Conservation (phyloP, 2,113 vertebrate genomes). For the Lophotis ruficrista region DNA sequence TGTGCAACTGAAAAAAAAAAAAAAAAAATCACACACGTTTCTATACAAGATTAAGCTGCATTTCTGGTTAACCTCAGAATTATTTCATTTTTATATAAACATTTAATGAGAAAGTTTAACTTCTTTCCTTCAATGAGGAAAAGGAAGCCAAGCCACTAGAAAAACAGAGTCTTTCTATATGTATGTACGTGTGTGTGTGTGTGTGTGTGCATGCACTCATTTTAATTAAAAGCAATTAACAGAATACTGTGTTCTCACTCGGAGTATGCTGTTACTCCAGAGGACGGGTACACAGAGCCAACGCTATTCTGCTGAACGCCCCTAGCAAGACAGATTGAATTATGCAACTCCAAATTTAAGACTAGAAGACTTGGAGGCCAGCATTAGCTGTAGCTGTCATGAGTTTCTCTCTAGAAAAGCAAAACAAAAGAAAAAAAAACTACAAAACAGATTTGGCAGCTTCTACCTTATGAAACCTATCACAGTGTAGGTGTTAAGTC, state of each 20-base stretch:
- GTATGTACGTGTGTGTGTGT: background rate
- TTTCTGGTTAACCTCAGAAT: constrained; percentile 71
- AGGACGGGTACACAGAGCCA: background rate
- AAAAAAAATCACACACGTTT: constrained; percentile 2
- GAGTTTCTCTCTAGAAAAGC: background rate
- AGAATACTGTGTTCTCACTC: constrained; percentile 37
- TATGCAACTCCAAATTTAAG: background rate
- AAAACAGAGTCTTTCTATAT: background rate
- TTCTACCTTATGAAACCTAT: background rate
- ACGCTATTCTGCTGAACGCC: background rate
- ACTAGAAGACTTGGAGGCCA: background rate
- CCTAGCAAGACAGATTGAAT: background rate
- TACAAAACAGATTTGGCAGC: background rate
- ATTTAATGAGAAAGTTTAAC: constrained; percentile 66
- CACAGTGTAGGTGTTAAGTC: background rate
- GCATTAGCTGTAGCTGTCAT: background rate
- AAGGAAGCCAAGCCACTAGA: constrained; percentile 57
- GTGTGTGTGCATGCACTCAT: background rate
- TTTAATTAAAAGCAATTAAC: constrained; percentile 68
- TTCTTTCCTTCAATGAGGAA: constrained; percentile 58
- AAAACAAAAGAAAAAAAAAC: background rate
- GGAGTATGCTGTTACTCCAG: background rate
- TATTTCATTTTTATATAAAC: constrained; percentile 64
- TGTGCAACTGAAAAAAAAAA: constrained; percentile 46
- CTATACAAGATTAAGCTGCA: constrained; percentile 53